These are phyloP conservation scores for Drosophila nigritarsus DNA, from an alignment of 2,888 invertebrate genomes.

Conservation along the genomic window DNA sequence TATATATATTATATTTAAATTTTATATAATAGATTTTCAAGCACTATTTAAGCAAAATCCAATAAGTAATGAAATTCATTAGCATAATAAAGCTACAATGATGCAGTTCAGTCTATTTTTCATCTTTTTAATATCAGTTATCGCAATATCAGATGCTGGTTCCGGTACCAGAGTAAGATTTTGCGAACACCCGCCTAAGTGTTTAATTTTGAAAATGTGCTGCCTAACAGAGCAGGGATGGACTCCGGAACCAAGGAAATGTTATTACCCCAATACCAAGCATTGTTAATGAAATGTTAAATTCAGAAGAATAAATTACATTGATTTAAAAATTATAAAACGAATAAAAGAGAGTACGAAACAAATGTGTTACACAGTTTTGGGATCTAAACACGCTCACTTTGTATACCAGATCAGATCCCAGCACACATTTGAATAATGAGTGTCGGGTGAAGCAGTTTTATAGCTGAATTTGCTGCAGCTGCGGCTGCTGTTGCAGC, in stretches of 20 bases:
- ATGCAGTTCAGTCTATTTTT: not conserved
- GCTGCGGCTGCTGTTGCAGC: conserved; percentile 9
- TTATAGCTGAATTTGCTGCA: conserved; percentile 49
- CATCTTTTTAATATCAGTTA: not conserved
- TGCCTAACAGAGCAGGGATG: no score
- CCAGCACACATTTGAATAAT: conserved; percentile 71
- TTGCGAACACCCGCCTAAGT: no score
- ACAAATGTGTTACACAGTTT: conserved; percentile 11
- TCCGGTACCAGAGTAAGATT: fast-evolving
- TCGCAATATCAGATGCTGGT: not conserved
- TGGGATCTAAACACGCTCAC: conserved; percentile 6
- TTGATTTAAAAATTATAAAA: not conserved
- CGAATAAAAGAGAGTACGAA: not conserved
- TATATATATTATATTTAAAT: not conserved
- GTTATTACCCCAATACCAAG: no score
- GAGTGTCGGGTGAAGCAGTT: conserved; percentile 55
- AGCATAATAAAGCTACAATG: not conserved
- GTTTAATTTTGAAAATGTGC: no score
- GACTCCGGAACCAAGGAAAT: no score
- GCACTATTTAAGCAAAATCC: not conserved
- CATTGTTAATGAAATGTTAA: no score
- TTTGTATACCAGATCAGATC: conserved; percentile 19
- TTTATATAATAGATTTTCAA: not conserved
- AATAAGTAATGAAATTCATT: not conserved
- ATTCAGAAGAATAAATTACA: not conserved